phyloP scores from a whole-genome alignment of 2,888 invertebrate genomes.

The Lasioglossum oenotherae region DNA sequence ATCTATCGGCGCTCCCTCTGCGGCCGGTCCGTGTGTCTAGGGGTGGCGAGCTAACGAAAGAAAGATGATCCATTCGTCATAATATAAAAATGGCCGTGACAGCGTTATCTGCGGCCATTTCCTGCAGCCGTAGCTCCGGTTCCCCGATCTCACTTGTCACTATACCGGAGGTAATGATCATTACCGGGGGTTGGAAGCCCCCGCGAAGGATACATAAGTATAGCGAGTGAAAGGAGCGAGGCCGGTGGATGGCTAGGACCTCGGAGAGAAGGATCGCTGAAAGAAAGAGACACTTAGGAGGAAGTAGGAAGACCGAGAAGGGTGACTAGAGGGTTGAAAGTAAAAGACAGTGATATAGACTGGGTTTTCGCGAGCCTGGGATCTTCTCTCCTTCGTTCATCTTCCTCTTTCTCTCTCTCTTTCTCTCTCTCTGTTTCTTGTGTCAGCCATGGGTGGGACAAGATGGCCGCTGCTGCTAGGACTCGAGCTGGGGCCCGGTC shows the following conservation, averaged over 20 bases:
- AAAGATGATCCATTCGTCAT: conserved; percentile 82
- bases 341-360: conserved; percentile 73
- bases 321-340: conserved; percentile 55
- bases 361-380: conserved; percentile 39
- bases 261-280: conserved; percentile 5
- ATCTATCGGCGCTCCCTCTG: conserved; percentile 67
- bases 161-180: conserved; percentile 84
- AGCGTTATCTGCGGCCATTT: conserved; percentile 83
- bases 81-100: conserved; percentile 82
- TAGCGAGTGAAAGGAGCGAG: conserved; percentile 58
- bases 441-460: conserved; percentile 73
- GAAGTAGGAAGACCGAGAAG: conserved; percentile 27
- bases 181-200: conserved; percentile 75
- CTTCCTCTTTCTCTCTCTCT: conserved; percentile 19
- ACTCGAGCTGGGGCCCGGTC: conserved; percentile 69
- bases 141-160: conserved; percentile 81
- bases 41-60: conserved; percentile 66
- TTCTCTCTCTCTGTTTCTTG: background rate
- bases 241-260: conserved; percentile 28
- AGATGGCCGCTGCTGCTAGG: conserved; percentile 81
- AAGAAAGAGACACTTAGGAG: conserved; percentile 5
- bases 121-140: conserved; percentile 77
- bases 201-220: conserved; percentile 53
- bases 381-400: conserved; percentile 24
- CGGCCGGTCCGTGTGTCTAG: background rate